These are phyloP conservation scores for Brevimyrus niger DNA, from an alignment of 2,113 vertebrate genomes.

Conservation along the genomic window DNA sequence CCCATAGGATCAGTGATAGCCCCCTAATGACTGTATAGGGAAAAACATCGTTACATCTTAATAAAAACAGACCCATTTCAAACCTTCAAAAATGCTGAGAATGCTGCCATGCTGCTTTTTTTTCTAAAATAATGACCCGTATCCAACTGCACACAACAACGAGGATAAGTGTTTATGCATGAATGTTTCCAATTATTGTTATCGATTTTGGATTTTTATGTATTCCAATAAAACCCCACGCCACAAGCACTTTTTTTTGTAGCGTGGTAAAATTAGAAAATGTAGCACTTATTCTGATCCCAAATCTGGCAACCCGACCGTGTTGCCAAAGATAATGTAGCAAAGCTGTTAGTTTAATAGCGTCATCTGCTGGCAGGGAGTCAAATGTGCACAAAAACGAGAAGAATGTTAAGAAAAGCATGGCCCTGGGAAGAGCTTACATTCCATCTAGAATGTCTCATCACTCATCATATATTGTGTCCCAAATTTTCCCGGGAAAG, in stretches of 20 bases:
- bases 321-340: background rate
- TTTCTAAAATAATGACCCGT: background rate
- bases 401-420: background rate
- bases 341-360: background rate
- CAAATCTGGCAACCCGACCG: background rate
- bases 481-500: background rate
- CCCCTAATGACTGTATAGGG: background rate
- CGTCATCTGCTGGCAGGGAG: constrained; percentile 13
- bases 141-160: background rate
- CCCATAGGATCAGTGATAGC: background rate
- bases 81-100: background rate
- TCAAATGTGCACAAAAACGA: background rate
- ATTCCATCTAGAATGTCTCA: background rate
- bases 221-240: background rate
- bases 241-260: background rate
- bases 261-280: background rate
- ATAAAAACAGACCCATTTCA: background rate
- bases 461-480: background rate
- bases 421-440: background rate
- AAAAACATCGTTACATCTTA: background rate
- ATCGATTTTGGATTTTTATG: background rate
- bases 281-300: background rate
- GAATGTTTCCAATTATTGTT: background rate
- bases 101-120: background rate
- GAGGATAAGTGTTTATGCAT: background rate